Evolutionary conservation across 2,113 vertebrate species (phyloP).

Genomic region (Perca schrenkii): DNA sequence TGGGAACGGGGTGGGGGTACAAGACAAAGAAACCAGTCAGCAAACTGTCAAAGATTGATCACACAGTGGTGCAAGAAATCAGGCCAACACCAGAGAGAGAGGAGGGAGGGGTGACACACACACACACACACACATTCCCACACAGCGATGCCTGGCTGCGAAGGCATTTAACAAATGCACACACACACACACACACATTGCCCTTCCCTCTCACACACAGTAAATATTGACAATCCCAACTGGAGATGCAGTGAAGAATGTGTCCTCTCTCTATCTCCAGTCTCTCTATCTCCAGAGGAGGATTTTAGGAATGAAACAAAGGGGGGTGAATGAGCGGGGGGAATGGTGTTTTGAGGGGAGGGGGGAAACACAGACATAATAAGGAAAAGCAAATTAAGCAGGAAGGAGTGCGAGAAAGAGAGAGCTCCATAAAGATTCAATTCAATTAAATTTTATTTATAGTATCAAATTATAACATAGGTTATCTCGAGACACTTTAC

Average conservation of each 20-base stretch:
- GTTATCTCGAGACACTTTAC: no score
- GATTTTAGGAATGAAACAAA: constrained; percentile 59
- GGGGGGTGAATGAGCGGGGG: constrained; percentile 19
- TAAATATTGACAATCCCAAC: constrained; percentile 71
- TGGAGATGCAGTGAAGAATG: constrained; percentile 46
- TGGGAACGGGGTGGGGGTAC: constrained; percentile 15
- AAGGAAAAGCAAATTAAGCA: constrained; percentile 6
- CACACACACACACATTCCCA: neutral
- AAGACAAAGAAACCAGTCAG: constrained; percentile 74
- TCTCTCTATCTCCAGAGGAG: constrained; percentile 7
- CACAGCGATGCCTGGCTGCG: neutral
- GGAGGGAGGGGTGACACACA: constrained; percentile 7
- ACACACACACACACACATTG: constrained; percentile 25
- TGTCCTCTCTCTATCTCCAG: constrained; percentile 7
- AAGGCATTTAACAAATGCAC: constrained; percentile 46
- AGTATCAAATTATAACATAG: no score
- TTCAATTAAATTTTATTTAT: no score
- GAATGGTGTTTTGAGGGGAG: neutral
- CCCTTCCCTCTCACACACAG: constrained; percentile 46
- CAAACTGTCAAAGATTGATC: constrained; percentile 72
- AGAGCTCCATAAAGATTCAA: neutral
- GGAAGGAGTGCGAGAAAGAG: neutral
- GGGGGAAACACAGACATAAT: neutral
- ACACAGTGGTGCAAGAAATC: constrained; percentile 58
- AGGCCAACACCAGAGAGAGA: constrained; percentile 40